Conservation (phyloP, 1,140 invertebrate species). For the Pachypeltis micranthus region DNA sequence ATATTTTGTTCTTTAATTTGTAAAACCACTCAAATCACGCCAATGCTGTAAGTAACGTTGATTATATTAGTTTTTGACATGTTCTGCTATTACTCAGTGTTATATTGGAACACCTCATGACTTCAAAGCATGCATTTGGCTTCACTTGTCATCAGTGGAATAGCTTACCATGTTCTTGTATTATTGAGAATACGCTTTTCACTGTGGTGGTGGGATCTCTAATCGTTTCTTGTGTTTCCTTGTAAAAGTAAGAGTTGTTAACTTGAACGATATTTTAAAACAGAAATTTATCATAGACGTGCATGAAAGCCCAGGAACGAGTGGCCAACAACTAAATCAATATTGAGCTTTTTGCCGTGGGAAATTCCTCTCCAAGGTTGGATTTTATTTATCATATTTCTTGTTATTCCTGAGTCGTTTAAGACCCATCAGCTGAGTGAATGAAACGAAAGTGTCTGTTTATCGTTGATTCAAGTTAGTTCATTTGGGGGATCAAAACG, state of each 20-base stretch:
- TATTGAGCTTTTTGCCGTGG: not conserved
- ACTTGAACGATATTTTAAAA: not conserved
- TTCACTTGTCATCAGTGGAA: not conserved
- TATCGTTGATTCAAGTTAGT: no score
- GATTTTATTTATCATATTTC: no score
- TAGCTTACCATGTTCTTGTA: not conserved
- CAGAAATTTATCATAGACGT: not conserved
- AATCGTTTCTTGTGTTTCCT: not conserved
- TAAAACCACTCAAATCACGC: not conserved
- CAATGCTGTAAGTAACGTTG: conserved; percentile 1
- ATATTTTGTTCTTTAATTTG: not conserved
- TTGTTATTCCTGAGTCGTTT: not conserved
- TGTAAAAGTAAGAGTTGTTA: no score
- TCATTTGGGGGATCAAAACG: no score
- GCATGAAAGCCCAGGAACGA: not conserved
- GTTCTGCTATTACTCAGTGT: not conserved
- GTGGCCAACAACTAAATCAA: not conserved
- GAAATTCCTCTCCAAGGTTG: not conserved
- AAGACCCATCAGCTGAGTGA: no score
- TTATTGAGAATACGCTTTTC: not conserved
- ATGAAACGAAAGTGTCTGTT: no score
- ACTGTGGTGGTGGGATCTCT: not conserved
- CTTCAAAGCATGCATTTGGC: not conserved
- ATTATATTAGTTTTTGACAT: conserved; percentile 12
- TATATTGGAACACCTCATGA: not conserved